Conservation (phyloP, 2,888 invertebrate species). For the Aplocera efformata region DNA sequence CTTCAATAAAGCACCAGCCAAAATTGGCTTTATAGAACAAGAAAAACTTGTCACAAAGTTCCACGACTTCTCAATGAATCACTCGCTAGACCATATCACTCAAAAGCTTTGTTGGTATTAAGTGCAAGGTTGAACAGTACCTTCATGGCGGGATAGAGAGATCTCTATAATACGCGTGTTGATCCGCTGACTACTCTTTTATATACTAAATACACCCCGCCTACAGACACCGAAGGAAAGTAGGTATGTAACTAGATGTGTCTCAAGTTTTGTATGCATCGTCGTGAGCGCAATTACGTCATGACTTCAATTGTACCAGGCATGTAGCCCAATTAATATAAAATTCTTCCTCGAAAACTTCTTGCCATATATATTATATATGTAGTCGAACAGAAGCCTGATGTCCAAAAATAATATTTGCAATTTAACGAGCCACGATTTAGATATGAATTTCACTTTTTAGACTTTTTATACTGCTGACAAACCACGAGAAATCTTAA, state of each 20-base stretch:
- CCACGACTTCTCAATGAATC: conserved; percentile 4
- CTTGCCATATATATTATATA: too few relatives aligned
- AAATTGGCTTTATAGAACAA: conserved; percentile 14
- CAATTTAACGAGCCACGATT: too few relatives aligned
- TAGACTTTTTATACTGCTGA: too few relatives aligned
- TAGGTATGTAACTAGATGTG: conserved; percentile 52
- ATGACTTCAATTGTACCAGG: conserved; percentile 10
- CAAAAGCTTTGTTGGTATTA: conserved; percentile 12
- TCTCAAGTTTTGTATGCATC: conserved; percentile 31
- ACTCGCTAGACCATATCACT: conserved; percentile 16
- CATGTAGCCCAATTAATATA: neutral
- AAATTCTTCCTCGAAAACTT: neutral
- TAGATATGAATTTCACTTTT: too few relatives aligned
- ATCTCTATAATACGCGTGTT: conserved; percentile 53
- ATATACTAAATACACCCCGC: conserved; percentile 65
- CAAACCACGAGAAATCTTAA: too few relatives aligned
- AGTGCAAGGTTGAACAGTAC: conserved; percentile 42
- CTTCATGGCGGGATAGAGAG: conserved; percentile 62
- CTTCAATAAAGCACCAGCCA: conserved; percentile 11
- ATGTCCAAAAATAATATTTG: too few relatives aligned
- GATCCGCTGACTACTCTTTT: conserved; percentile 53
- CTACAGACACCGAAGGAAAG: conserved; percentile 57
- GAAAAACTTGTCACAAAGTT: conserved; percentile 12
- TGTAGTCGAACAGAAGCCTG: too few relatives aligned
- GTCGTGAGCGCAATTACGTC: conserved; percentile 16